Evolutionary conservation across 2,797 vertebrate genomes (phyloP).

Genomic region (Gastrophryne carolinensis): DNA sequence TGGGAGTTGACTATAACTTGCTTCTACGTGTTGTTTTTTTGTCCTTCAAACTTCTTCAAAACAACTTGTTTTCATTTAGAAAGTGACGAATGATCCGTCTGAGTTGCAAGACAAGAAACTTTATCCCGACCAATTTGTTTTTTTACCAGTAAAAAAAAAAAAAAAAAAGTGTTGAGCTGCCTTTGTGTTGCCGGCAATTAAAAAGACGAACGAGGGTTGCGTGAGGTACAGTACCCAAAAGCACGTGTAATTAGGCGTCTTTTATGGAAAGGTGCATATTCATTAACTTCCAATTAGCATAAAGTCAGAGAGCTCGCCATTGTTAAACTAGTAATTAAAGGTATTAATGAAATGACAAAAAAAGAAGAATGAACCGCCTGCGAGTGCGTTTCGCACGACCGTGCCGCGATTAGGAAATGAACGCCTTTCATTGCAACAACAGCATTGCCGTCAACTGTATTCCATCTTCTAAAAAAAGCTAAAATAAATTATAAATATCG

Average conservation of each 20-base stretch:
- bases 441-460: background rate
- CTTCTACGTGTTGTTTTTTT: too few relatives aligned
- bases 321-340: conserved; percentile 52
- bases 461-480: background rate
- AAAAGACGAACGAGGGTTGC: conserved; percentile 9
- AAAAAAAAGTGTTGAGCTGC: too few relatives aligned
- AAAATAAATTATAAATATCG: too few relatives aligned
- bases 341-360: conserved; percentile 51
- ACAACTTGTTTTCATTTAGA: too few relatives aligned
- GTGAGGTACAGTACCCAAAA: conserved; percentile 14
- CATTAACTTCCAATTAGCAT: conserved; percentile 51
- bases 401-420: conserved; percentile 18
- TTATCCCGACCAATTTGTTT: too few relatives aligned
- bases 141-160: too few relatives aligned
- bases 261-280: conserved; percentile 49
- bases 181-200: conserved; percentile 9
- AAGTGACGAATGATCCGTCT: too few relatives aligned
- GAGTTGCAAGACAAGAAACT: too few relatives aligned
- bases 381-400: conserved; percentile 16
- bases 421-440: conserved; percentile 2
- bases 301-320: conserved; percentile 46
- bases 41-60: too few relatives aligned
- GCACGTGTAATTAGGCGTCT: conserved; percentile 43
- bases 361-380: conserved; percentile 41
- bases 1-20: too few relatives aligned